Percentiles rank a stretch among this genome's conserved stretches.
These are phyloP conservation scores for Sebastiscus albofasciatus DNA, from an alignment of 2,797 vertebrate genomes.

Conservation along the genomic window DNA sequence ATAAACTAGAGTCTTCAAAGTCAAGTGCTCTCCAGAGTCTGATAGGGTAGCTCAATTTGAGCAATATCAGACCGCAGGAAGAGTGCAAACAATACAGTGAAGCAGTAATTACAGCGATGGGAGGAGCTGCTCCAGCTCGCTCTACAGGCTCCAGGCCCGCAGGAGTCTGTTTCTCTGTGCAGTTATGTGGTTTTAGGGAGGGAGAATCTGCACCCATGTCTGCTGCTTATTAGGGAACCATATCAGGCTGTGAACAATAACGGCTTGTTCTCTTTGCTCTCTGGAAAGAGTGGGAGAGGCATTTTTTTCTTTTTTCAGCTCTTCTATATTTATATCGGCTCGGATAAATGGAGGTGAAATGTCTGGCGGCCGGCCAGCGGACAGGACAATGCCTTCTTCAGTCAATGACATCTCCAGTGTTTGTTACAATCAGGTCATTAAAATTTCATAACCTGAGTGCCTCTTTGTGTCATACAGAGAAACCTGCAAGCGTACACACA, in stretches of 20 bases:
- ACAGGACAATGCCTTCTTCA: slow-evolving; percentile 51
- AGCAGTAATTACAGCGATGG: slow-evolving; percentile 50
- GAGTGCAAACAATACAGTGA: slow-evolving; percentile 36
- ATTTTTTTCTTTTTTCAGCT: slow-evolving; percentile 9
- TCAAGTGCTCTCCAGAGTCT: slow-evolving; percentile 21
- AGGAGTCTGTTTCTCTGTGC: slow-evolving; percentile 8
- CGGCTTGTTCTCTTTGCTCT: slow-evolving; percentile 16
- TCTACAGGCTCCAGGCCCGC: slow-evolving; percentile 21
- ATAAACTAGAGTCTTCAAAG: slow-evolving; percentile 39
- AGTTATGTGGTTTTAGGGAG: slow-evolving; percentile 22
- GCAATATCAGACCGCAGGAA: slow-evolving; percentile 17
- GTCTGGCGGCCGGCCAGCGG: slow-evolving; percentile 45
- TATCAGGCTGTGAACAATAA: slow-evolving; percentile 27
- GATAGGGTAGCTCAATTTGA: not conserved
- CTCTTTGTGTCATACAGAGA: slow-evolving; percentile 46
- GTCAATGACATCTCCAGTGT: slow-evolving; percentile 71
- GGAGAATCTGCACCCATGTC: slow-evolving; percentile 13
- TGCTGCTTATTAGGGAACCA: slow-evolving; percentile 21
- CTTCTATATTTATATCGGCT: slow-evolving; percentile 30
- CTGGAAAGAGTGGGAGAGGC: slow-evolving; percentile 6
- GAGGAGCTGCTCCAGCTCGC: slow-evolving; percentile 34
- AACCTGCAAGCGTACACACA: slow-evolving; percentile 21
- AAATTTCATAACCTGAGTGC: slow-evolving; percentile 68
- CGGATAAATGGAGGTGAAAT: slow-evolving; percentile 55
- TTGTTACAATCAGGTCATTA: slow-evolving; percentile 76